Evolutionary conservation across 2,888 invertebrate genomes (phyloP).

Genomic region (Acleris cristana): DNA sequence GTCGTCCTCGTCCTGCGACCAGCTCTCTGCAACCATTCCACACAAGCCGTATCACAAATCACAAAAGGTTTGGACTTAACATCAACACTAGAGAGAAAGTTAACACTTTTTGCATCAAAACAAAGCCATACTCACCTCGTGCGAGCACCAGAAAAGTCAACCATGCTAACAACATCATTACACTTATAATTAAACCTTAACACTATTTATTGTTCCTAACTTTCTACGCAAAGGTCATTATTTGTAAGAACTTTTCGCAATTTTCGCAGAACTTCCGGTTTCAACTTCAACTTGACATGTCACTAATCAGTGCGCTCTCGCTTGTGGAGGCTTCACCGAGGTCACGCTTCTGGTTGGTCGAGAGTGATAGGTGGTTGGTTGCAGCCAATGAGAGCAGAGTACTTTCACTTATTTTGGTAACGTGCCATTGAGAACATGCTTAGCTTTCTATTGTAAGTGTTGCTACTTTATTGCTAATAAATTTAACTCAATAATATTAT

Average conservation of each 20-base stretch:
- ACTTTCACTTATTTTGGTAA: constrained; percentile 63
- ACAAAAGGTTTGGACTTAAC: constrained; percentile 27
- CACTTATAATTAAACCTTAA: constrained; percentile 39
- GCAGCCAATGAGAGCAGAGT: constrained; percentile 51
- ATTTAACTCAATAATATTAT: background rate
- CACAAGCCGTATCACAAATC: background rate
- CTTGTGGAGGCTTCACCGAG: constrained; percentile 43
- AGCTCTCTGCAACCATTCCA: constrained; percentile 60
- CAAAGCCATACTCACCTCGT: constrained; percentile 21
- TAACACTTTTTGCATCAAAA: background rate
- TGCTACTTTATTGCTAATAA: constrained; percentile 13
- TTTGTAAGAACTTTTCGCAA: constrained; percentile 48
- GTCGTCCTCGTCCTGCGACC: constrained; percentile 86
- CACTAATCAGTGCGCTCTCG: constrained; percentile 43
- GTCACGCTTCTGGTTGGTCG: constrained; percentile 51
- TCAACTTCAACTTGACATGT: constrained; percentile 52
- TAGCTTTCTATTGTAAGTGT: constrained; percentile 22
- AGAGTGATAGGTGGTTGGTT: background rate
- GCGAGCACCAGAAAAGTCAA: constrained; percentile 22
- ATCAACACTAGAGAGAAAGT: constrained; percentile 25
- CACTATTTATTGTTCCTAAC: constrained; percentile 43
- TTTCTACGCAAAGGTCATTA: constrained; percentile 55
- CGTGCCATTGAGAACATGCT: constrained; percentile 37
- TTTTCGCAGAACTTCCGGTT: constrained; percentile 48
- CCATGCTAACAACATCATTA: constrained; percentile 31